Evolutionary conservation across 2,888 invertebrate species (phyloP), one percentile per base, ranked within the genome.

Genomic region (Oscheius sp.): DNA sequence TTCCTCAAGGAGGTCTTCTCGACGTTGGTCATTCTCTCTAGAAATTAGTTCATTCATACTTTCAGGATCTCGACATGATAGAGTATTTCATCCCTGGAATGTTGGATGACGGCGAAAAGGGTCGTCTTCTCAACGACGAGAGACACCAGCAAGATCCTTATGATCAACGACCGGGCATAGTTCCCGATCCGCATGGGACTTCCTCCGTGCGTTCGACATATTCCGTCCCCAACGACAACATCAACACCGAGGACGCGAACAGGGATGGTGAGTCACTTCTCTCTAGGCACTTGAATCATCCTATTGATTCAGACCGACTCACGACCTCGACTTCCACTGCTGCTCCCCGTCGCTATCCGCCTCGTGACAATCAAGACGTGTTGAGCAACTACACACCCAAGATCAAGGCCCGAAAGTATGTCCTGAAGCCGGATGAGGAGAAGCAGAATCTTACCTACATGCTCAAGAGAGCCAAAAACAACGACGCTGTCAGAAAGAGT

Each of bases 401-500:
- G 33, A 81, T 79, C 11, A 68, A 63, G 29, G 81, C 81, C 29
- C 74, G 81, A 35, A 77, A 79, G 63, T 81, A 81, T 68, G 51
- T 74, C 5, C 50, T 78, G 63, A 81, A 81, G 73, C 60, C 76
- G 0, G 76, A 66, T 2, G 73, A 73, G 68, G 83, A 80, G 55
- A 83, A 83, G 74, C 72, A 70, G 2, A 74, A 79, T 42, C 79
- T 78, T 0, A 65, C 73, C 3, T 83, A 83, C 66, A 77, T 79
- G 55, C 59, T 83, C 2, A 83, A 83, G 71, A 65, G 83, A 55
- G 78, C 77, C 5, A 50, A 78, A 13, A 83, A 83, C 74, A 83
- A 83, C 57, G 83, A 83, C 59, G 83, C 83, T 5, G 83, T 83
- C 35, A 60, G 83, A 10, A 79, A 79, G 63, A 76, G 76, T 47